Evolutionary conservation across 2,113 vertebrate genomes (phyloP).

Genomic region (Pelusios castaneus): DNA sequence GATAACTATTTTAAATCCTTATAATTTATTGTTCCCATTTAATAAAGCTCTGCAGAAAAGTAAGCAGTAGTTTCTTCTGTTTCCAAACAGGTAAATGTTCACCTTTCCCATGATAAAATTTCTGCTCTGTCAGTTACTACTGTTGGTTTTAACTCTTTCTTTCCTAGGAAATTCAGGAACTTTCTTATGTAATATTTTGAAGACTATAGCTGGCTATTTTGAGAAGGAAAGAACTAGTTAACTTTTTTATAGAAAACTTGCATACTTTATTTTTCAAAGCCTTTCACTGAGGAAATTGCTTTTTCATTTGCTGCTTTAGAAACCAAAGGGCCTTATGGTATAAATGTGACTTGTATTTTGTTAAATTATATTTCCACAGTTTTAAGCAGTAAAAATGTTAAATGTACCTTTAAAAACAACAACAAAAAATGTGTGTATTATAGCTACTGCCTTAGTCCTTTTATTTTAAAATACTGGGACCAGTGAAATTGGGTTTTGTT

Average conservation of each 20-base stretch:
- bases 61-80: conserved; percentile 65
- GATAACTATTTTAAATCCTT: conserved; percentile 65
- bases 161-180: conserved; percentile 64
- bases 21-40: conserved; percentile 68
- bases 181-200: conserved; percentile 62
- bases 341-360: conserved; percentile 79
- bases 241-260: conserved; percentile 61
- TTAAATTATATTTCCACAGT: conserved; percentile 66
- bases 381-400: conserved; percentile 54
- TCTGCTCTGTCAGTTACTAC: conserved; percentile 36
- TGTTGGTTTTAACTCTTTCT: conserved; percentile 56
- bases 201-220: conserved; percentile 63
- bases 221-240: conserved; percentile 67
- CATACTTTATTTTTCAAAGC: conserved; percentile 72
- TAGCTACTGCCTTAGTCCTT: conserved; percentile 65
- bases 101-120: conserved; percentile 54
- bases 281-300: conserved; percentile 72
- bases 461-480: conserved; percentile 75
- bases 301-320: conserved; percentile 78
- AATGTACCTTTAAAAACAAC: conserved; percentile 64
- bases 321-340: conserved; percentile 82
- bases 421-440: conserved; percentile 59
- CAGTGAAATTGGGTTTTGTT: conserved; percentile 54
- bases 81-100: conserved; percentile 57
- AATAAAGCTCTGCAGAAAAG: conserved; percentile 73